These are phyloP conservation scores for Erinaceus europaeus DNA, from an alignment of 2,113 vertebrate genomes.

Conservation along the genomic window DNA sequence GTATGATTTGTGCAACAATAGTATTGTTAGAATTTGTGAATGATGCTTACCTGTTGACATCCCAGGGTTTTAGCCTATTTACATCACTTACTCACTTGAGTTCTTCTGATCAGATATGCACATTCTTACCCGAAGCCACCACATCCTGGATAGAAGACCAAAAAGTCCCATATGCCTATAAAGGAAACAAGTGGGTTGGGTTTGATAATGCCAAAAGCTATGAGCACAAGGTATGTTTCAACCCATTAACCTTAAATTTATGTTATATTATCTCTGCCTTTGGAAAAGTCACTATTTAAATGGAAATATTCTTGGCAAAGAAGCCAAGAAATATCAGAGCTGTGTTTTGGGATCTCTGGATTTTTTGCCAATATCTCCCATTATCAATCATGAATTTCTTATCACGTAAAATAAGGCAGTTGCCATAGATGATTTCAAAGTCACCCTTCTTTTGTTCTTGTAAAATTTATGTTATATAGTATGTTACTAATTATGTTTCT, in stretches of 20 bases:
- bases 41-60: background rate
- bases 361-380: background rate
- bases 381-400: background rate
- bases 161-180: constrained; percentile 85
- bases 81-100: background rate
- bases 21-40: background rate
- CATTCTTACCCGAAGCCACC: constrained; percentile 76
- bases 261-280: background rate
- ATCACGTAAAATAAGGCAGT: background rate
- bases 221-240: constrained; percentile 81
- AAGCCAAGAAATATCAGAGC: background rate
- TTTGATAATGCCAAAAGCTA: constrained; percentile 85
- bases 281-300: background rate
- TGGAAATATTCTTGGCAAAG: background rate
- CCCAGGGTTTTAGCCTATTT: background rate
- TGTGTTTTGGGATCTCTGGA: background rate
- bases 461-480: background rate
- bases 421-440: background rate
- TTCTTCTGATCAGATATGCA: constrained; percentile 80
- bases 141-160: constrained; percentile 84
- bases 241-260: background rate
- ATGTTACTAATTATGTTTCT: background rate
- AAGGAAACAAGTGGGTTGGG: constrained; percentile 87
- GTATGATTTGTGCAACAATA: background rate
- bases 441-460: background rate